Conservation (phyloP, 2,888 invertebrate species). For the Cyclophora punctaria region DNA sequence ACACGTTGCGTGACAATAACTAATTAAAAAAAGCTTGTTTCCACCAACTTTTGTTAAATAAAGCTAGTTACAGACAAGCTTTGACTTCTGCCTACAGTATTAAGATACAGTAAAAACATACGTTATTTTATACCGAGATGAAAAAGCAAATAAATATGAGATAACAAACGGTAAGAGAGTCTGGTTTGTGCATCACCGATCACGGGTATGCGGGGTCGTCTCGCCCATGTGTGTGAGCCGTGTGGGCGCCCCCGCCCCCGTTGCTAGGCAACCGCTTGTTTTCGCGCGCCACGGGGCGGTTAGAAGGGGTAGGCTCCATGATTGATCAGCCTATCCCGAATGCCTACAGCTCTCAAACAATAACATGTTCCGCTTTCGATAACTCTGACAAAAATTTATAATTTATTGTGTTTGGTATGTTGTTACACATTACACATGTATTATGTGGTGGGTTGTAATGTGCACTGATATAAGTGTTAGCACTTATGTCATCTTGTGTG, state of each 20-base stretch:
- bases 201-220: constrained; percentile 2
- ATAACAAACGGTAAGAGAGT: neutral
- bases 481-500: too few relatives aligned
- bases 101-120: too few relatives aligned
- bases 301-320: constrained; percentile 73
- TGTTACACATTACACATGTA: neutral
- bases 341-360: constrained; percentile 43
- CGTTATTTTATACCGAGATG: neutral
- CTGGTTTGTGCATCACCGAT: constrained; percentile 19
- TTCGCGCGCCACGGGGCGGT: constrained; percentile 67
- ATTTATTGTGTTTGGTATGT: neutral
- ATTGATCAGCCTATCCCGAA: constrained; percentile 73
- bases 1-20: too few relatives aligned
- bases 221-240: constrained; percentile 52
- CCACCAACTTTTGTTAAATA: too few relatives aligned
- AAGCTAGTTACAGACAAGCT: too few relatives aligned
- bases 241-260: constrained; percentile 48
- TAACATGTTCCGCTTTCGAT: constrained; percentile 9
- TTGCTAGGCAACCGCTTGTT: constrained; percentile 71
- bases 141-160: neutral
- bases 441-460: too few relatives aligned
- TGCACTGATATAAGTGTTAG: too few relatives aligned
- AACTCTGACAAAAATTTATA: neutral
- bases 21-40: too few relatives aligned
- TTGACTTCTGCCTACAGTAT: too few relatives aligned